Base-by-base conservation (phyloP, 2,113 vertebrate species). In the Motacilla alba region DNA sequence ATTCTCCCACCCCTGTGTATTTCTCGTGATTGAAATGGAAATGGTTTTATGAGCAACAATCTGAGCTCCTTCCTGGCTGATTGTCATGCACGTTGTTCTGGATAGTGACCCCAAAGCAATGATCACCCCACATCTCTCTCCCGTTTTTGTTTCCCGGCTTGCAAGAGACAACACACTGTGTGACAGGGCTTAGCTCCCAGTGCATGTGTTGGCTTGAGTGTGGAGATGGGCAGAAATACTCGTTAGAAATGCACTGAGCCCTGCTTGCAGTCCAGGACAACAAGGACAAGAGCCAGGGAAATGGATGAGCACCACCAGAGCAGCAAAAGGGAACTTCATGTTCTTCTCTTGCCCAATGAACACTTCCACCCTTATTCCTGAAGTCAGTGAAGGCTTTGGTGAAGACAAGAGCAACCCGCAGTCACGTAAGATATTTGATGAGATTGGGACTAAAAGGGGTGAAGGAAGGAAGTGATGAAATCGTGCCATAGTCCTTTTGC, bases 391-490 rank as follows among this genome's bases (percentile, higher is more conserved):
- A 88, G 46, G 59, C 47, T 93, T 85, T 93, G 82, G 75, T 90
- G 82, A 88, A 94, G 78, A 66, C 75, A 69, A 17, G 47, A 72
- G 22, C 68, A 90, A 30, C 78, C 90, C 31, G 33, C 91, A 94
- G 76, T 93, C 84, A 90, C 44, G 67, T 63, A 46, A 94, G 82
- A 63, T 93, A 90, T 94, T 93, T 83, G 93, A 83, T 87, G 84
- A 89, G 76, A 93, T 87, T 72, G 69, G 90, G 85, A 92, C 70
- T 62, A 49, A 72, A 92, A 73, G 91, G 78, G 89, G 87, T 13
- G 77, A 91, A 95, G 91, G 89, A 92, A 94, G 95, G 83, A 94
- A 96, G 83, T 92, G 31, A 95, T 91, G 95, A 96, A 94, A 97
- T 95, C 16, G 0, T 94, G 95, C 89, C 95, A 85, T 80, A 85